Conservation (phyloP, 2,888 invertebrate genomes). For the Pristionchus arcanus region DNA sequence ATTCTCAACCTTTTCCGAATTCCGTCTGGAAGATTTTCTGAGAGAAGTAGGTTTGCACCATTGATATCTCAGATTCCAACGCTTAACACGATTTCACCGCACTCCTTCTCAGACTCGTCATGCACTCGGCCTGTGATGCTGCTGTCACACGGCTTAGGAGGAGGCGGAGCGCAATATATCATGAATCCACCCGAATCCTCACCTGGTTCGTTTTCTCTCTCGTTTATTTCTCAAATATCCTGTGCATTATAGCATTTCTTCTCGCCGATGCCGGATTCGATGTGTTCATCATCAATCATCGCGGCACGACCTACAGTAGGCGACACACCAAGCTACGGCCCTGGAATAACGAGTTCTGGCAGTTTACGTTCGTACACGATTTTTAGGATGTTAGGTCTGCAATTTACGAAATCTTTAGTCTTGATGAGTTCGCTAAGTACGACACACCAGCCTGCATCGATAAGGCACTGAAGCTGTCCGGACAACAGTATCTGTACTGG, state of each 20-base stretch:
- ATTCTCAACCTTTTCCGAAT: constrained; percentile 82
- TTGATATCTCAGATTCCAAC: neutral
- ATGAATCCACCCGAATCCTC: neutral
- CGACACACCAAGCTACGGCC: neutral
- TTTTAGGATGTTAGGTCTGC: neutral
- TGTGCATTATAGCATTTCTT: neutral
- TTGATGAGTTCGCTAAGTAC: neutral
- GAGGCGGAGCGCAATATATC: neutral
- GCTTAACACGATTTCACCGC: neutral
- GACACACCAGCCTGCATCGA: neutral
- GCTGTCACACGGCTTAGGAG: neutral
- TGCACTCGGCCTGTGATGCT: neutral
- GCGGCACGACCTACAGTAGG: neutral
- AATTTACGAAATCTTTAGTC: neutral
- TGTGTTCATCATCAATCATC: neutral
- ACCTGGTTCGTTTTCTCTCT: neutral
- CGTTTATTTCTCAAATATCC: neutral
- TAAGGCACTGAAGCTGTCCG: neutral
- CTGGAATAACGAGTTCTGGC: constrained; percentile 11
- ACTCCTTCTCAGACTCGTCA: neutral
- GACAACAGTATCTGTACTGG: neutral
- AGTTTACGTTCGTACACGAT: neutral
- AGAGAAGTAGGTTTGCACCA: neutral
- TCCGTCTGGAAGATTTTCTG: constrained; percentile 80
- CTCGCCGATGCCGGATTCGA: constrained; percentile 2